A percentile compares a stretch with the other conserved stretches of the same genome.
Evolutionary conservation across 2,888 invertebrate species (phyloP).

Genomic region (Nebria brevicollis): DNA sequence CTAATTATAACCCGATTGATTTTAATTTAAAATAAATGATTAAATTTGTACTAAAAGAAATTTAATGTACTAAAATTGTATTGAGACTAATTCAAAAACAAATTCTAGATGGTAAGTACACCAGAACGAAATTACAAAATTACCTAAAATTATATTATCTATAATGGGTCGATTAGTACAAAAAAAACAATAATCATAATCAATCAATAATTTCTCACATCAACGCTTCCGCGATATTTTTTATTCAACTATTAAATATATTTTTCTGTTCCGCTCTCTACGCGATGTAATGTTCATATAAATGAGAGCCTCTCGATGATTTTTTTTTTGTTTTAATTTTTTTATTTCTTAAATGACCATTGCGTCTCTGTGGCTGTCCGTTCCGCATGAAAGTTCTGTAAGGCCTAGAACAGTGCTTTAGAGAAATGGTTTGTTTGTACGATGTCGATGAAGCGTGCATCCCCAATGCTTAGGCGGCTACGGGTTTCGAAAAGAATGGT

Average conservation of each 20-base stretch:
- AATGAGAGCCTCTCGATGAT: background rate
- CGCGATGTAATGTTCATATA: background rate
- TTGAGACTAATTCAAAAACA: no score
- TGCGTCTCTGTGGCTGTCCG: background rate
- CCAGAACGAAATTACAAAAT: no score
- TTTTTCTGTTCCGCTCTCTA: constrained; percentile 1
- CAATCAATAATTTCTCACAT: background rate
- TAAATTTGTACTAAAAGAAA: no score
- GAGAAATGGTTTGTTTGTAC: background rate
- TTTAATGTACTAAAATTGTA: no score
- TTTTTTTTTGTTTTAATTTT: background rate
- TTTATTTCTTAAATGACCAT: background rate
- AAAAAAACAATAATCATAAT: no score
- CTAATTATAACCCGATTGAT: no score
- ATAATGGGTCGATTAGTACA: no score
- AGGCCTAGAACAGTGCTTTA: background rate
- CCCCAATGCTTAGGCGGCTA: background rate
- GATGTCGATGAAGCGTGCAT: background rate
- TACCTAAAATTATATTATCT: no score
- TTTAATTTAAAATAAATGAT: no score
- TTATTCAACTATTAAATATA: background rate
- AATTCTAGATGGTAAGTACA: no score
- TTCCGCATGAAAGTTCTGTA: background rate
- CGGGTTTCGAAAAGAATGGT: background rate
- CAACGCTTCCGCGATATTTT: background rate